Base-by-base conservation (phyloP, 2,888 invertebrate genomes). In the Caenorhabditis sp. region DNA sequence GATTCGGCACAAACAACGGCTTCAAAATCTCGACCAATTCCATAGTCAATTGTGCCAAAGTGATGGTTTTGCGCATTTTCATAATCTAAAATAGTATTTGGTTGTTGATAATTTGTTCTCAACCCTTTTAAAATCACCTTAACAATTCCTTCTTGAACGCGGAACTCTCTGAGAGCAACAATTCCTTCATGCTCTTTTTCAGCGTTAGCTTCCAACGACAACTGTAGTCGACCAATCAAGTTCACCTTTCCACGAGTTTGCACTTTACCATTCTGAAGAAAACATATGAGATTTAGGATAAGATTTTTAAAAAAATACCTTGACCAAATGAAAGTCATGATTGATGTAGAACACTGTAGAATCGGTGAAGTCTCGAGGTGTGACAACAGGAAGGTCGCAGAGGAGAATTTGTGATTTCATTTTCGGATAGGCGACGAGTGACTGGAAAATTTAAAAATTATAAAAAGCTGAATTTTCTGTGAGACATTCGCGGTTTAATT, bases 1-100 rank as follows among this genome's bases (percentile, higher is more conserved):
- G 96, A 77, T 95, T 95, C 27, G 99, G 99, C 88, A 97, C 91
- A 91, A 99, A 99, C 96, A 99, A 97, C 88, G 97, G 96, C 90
- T 97, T 97, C 84, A 99, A 90, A 88, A 99, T 96, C 90, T 99
- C 97, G 21, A 99, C 93, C 70, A 99, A 91, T 90, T 99, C 97
- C 67, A 95, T 94, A 91, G 97, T 97, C 76, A 99, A 90, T 82
- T 95, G 94, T 61, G 94, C 95, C 89, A 97, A 96, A 59, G 93
- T 93, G 77, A 97, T 93, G 75, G 92, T 92, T 89, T 97, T 97
- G 74, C 99, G 91, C 94, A 95, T 97, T 90, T 99, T 99, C 89
- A 99, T 91, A 76, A 99, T 97, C 90, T 79, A 26, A 56, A 76
- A 36, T 3, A n/a, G n/a, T n/a, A n/a, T n/a, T n/a, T n/a, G n/a